Evolutionary conservation across 2,888 invertebrate species (phyloP), one percentile per base, ranked within the genome.

Genomic region (Anagyrus pseudococci): DNA sequence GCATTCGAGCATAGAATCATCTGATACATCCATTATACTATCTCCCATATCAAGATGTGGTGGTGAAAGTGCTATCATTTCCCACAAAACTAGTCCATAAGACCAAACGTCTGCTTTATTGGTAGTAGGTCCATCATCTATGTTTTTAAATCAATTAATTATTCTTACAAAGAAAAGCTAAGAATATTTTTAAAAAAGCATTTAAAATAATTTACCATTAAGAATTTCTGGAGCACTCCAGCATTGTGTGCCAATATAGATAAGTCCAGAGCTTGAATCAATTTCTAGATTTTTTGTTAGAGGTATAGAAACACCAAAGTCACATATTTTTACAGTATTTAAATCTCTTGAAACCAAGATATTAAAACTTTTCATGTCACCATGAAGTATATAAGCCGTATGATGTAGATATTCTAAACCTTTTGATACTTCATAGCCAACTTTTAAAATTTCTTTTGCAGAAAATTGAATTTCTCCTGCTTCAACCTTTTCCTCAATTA

Each of bases 341-440:
- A 91, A 92, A 74, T 92, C 86, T 13, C 87, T 89, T 68, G 92
- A 91, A 1, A 94, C 84, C 1, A 94, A 83, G 44, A 94, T 82
- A 76, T 94, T 94, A 75, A 87, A 90, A 0, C 93, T 93, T 81
- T 94, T 94, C 41, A 94, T 83, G 77, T 94, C 94, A 26, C 93
- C 92, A 66, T 94, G 94, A 8, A 94, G 79, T 44, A 93, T 82
- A 55, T 85, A 84, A 55, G 87, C 88, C 66, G 85, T 86, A 1
- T 86, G 87, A 76, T 94, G 94, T 2, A 94, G 82, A 81, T 94
- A 94, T 73, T 90, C 85, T 1, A 94, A 77, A 0, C 89, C 94
- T 73, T 85, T 87, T 0, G 87, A 84, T 56, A 92, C 83, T 76
- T 92, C 91, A 46, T 80, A 73, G 3, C 86, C 85, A 63, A 93